Base-by-base conservation (phyloP, 2,888 invertebrate genomes). In the Parthenolecanium corni region DNA sequence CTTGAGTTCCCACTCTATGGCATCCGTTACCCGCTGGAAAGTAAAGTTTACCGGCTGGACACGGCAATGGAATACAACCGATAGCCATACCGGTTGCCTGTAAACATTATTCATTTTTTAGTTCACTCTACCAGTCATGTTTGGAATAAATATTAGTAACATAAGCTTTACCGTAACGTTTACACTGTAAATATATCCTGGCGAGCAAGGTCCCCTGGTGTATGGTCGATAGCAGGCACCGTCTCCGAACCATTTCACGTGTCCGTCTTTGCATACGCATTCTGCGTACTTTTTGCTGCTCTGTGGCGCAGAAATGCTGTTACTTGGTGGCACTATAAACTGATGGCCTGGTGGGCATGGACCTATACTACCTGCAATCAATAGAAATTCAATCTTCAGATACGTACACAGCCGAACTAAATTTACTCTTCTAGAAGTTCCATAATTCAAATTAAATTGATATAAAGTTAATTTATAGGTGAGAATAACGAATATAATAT, bases 261-360 rank as follows among this genome's bases (percentile, higher is more conserved):
- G 68, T 4, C 69, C 69, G 5, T 68, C 68, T 64, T 70, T 69
- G 65, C 71, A 72, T 12, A 40, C 58, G 64, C 71, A 70, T 52
- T 66, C 64, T 31, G 68, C 69, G 58, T 67, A 65, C n/a, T 46
- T 64, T 24, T 57, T 66, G 18, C 31, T 44, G 42, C 65, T 66
- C 6, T 58, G 40, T n/a, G 18, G 9, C 11, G 20, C n/a, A 21
- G 42, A 0, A 46, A 56, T 38, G 18, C 40, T n/a, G 31, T 58
- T 64, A 21, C 67, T 52, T 64, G 56, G 69, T 18, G 74, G 72
- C 57, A 84, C 75, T 14, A 80, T 76, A 71, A 84, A 89, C 42
- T 81, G 77, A 71, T 89, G 87, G 0, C 89, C 89, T 64, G 79
- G 76, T 0, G 79, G 77, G 71, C 89, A 89, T 0, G 89, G 89